Conservation (phyloP, 2,797 vertebrate species). For the Poecilia velifera region DNA sequence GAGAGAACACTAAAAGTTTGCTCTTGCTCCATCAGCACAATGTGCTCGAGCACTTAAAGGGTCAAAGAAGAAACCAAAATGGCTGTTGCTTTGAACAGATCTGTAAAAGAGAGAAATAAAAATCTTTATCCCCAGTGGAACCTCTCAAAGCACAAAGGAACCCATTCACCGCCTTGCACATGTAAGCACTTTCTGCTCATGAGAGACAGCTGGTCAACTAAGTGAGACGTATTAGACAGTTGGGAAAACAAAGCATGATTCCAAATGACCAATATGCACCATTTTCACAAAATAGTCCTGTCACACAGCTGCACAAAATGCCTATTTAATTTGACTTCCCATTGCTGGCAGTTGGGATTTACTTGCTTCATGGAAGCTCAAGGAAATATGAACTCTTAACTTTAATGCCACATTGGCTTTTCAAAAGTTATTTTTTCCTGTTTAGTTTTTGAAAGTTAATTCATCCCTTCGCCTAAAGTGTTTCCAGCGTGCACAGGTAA, state of each 20-base stretch:
- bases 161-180: not conserved
- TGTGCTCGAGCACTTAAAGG: not conserved
- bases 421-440: not conserved
- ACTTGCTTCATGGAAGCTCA: not conserved
- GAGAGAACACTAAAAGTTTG: not conserved
- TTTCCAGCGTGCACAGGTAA: not conserved
- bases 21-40: not conserved
- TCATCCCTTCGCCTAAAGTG: no score
- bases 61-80: not conserved
- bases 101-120: not conserved
- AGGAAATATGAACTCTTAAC: not conserved
- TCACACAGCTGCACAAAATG: not conserved
- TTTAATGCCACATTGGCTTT: not conserved
- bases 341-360: not conserved
- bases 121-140: not conserved
- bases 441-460: not conserved
- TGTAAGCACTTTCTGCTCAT: not conserved
- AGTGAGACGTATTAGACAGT: not conserved
- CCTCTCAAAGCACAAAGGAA: conserved; percentile 1
- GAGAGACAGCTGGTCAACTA: not conserved
- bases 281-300: not conserved
- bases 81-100: not conserved
- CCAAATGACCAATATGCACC: not conserved
- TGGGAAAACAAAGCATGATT: not conserved
- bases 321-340: not conserved